Evolutionary conservation across 2,797 vertebrate species (phyloP).

Genomic region (Myotis vivesi): DNA sequence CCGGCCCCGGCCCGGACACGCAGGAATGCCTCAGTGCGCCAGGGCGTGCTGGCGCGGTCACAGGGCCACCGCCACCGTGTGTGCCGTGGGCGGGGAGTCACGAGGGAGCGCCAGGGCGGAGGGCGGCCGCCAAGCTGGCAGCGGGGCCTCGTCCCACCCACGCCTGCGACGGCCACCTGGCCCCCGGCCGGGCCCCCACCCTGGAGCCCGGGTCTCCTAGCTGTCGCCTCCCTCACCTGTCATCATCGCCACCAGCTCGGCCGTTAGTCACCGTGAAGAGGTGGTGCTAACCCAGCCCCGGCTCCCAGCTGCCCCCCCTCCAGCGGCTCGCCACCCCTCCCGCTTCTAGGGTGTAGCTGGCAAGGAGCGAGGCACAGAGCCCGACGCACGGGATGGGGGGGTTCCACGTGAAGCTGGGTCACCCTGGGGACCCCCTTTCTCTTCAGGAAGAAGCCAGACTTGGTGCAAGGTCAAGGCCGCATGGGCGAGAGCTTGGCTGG

Average conservation of each 20-base stretch:
- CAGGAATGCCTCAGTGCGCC: not conserved
- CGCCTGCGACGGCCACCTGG: fast-evolving
- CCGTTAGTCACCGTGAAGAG: not conserved
- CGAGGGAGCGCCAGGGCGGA: not conserved
- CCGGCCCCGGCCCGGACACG: not conserved
- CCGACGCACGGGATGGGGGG: not conserved
- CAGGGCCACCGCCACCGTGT: fast-evolving
- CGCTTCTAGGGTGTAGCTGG: not conserved
- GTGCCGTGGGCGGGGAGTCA: not conserved
- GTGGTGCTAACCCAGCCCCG: not conserved
- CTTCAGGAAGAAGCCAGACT: not conserved
- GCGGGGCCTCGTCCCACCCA: not conserved
- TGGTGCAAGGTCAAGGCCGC: not conserved
- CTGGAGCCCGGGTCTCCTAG: not conserved
- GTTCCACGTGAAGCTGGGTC: fast-evolving
- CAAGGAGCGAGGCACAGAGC: not conserved
- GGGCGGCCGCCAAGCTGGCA: not conserved
- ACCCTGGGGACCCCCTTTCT: not conserved
- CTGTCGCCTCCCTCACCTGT: not conserved
- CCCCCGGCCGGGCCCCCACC: not conserved
- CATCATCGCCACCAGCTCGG: not conserved
- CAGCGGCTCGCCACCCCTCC: not conserved
- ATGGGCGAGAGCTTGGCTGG: not conserved
- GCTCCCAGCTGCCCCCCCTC: not conserved
- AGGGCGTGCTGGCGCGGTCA: slow-evolving; percentile 8